phyloP scores from a whole-genome alignment of 2,113 vertebrate genomes.

The Lepidiolamprologus cunningtoni region DNA sequence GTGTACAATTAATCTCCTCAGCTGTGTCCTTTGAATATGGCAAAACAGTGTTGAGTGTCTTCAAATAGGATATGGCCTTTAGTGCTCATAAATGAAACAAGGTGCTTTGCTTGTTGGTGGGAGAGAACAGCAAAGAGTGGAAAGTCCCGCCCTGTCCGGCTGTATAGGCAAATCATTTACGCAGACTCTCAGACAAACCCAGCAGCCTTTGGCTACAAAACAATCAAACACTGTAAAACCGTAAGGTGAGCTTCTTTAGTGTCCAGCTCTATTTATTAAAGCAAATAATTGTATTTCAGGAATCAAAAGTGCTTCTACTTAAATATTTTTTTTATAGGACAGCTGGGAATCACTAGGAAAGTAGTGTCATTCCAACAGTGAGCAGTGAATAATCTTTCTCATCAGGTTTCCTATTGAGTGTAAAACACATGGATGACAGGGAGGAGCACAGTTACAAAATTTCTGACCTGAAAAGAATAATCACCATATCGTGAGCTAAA shows the following conservation, averaged over 20 bases:
- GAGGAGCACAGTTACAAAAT: not conserved
- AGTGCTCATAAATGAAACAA: conserved; percentile 27
- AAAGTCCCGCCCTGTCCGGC: conserved; percentile 12
- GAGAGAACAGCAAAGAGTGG: not conserved
- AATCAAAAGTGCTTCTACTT: not conserved
- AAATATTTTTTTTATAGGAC: not conserved
- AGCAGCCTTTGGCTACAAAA: not conserved
- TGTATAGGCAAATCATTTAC: not conserved
- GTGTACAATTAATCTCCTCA: not conserved
- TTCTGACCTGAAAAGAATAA: not conserved
- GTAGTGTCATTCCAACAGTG: not conserved
- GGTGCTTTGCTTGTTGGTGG: conserved; percentile 11
- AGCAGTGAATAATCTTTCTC: not conserved
- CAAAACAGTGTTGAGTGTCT: not conserved
- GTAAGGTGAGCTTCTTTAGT: not conserved
- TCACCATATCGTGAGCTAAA: not conserved
- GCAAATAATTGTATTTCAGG: not conserved
- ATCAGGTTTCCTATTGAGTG: not conserved
- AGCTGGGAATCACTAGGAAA: not conserved
- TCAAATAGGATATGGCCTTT: conserved; percentile 13
- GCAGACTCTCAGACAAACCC: not conserved
- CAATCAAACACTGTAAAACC: not conserved
- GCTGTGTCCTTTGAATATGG: conserved; percentile 18
- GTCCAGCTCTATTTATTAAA: not conserved
- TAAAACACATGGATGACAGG: not conserved